These are phyloP conservation scores for Catamblyrhynchus diadema DNA, from an alignment of 2,797 vertebrate species.

Conservation along the genomic window DNA sequence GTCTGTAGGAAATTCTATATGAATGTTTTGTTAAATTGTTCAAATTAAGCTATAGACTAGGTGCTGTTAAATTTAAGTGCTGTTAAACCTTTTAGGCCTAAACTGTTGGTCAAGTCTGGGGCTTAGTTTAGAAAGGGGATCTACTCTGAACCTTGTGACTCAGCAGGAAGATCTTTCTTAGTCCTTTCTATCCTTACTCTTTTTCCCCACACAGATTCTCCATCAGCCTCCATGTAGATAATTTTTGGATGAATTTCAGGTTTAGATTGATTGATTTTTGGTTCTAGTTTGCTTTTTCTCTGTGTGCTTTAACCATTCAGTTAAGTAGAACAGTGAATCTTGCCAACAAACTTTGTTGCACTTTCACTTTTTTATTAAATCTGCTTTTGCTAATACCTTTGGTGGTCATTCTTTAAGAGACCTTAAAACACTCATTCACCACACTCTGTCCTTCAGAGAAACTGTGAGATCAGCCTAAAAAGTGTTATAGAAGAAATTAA, in stretches of 20 bases:
- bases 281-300: neutral
- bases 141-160: neutral
- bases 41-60: neutral
- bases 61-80: neutral
- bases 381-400: neutral
- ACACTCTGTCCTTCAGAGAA: neutral
- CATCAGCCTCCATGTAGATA: neutral
- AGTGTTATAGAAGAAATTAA: neutral
- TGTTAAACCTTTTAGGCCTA: neutral
- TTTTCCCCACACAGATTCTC: neutral
- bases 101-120: neutral
- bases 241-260: neutral
- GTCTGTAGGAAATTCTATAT: neutral
- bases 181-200: neutral
- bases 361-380: neutral
- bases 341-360: neutral
- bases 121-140: neutral
- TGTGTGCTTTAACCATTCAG: neutral
- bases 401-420: neutral
- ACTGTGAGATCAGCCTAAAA: neutral
- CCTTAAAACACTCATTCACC: neutral
- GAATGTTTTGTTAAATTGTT: neutral
- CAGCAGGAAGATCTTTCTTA: accelerated
- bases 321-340: neutral
- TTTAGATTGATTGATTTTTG: neutral